Evolutionary conservation across 1,140 invertebrate genomes (phyloP), one percentile per base, ranked within the genome.

Genomic region (Sycobia sp.): DNA sequence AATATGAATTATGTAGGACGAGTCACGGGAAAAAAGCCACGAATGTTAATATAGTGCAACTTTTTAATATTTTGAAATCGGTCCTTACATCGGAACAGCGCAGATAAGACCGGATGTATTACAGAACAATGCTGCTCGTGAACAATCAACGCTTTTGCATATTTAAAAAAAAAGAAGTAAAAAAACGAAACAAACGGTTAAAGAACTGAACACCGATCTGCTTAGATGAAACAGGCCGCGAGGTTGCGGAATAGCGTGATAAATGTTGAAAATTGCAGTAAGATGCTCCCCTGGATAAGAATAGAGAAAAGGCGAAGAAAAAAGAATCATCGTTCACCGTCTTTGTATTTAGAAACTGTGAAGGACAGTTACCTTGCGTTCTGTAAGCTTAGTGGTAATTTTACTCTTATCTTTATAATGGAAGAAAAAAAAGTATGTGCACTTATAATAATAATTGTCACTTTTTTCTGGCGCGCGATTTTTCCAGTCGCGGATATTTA

Each of bases 251-350:
- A 58, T 22, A 44, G 14, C 27, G 53, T 50, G 51, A 58, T 43
- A 41, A 34, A 58, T 41, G 55, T 22, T 47, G 10, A 16, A 59
- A 65, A 54, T 59, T 46, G 22, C 54, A 57, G 56, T 46, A 59
- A 54, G 56, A 46, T 25, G 23, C 29, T 16, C 23, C n/a, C n/a
- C n/a, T n/a, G n/a, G n/a, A n/a, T n/a, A n/a, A n/a, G n/a, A n/a
- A n/a, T n/a, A n/a, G n/a, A n/a, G n/a, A n/a, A n/a, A n/a, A n/a
- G n/a, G n/a, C n/a, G n/a, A 22, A 44, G 16, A 39, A 47, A 49
- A 62, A 61, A 25, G 23, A 27, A 27, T 25, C 22, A 22, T 49
- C 23, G 32, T 50, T 14, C 13, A 27, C n/a, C 11, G 25, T 4
- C 20, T n/a, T 38, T 29, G 23, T 32, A 41, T 32, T 5, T 49